Conservation (phyloP, 2,888 invertebrate species). For the Villa cingulata region DNA sequence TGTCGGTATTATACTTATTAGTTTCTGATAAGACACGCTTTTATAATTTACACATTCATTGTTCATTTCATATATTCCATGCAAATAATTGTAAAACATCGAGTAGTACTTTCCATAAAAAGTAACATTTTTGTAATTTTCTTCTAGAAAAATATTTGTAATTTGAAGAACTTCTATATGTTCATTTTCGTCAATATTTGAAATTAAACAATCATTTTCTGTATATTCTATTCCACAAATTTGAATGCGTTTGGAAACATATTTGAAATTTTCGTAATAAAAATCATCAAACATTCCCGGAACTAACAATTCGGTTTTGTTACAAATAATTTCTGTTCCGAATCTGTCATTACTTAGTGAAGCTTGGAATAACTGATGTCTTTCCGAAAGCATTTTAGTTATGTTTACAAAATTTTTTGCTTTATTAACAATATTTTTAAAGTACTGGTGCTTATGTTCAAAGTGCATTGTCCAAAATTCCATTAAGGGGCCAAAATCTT, state of each 20-base stretch:
- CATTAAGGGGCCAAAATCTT: slow-evolving; percentile 10
- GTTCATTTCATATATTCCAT: too few relatives aligned
- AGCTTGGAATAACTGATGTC: not conserved
- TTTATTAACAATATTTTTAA: slow-evolving; percentile 1
- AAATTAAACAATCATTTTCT: not conserved
- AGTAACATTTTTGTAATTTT: not conserved
- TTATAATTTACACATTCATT: too few relatives aligned
- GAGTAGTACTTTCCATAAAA: not conserved
- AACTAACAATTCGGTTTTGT: not conserved
- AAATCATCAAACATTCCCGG: not conserved
- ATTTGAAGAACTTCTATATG: not conserved
- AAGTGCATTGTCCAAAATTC: slow-evolving; percentile 1
- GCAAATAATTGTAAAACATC: slow-evolving; percentile 1
- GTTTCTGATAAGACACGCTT: not conserved
- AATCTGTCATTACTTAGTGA: not conserved
- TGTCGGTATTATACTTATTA: not conserved
- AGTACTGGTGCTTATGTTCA: slow-evolving; percentile 3
- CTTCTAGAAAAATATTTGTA: not conserved
- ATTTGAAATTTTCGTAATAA: not conserved
- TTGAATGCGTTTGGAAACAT: not conserved
- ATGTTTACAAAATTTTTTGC: slow-evolving; percentile 2
- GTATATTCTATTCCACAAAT: not conserved
- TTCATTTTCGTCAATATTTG: not conserved
- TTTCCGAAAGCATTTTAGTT: not conserved
- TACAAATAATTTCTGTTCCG: not conserved